A percentile compares a stretch with the other conserved stretches of the same genome.
Conservation (phyloP, 2,113 vertebrate species). For the Clupea harengus region DNA sequence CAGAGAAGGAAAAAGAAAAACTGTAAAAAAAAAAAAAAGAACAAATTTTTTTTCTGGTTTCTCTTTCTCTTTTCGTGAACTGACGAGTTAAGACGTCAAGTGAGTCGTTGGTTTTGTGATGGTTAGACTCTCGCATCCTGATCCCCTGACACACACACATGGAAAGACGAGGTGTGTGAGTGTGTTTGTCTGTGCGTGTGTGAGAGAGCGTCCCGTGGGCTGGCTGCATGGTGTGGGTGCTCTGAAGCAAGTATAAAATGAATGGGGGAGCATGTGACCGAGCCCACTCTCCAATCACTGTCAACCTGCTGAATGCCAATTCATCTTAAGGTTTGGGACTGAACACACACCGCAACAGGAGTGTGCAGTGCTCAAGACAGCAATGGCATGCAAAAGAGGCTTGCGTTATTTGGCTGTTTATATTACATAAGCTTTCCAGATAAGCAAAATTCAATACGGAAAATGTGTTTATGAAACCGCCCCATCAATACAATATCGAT, state of each 20-base stretch:
- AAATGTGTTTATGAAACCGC: background rate
- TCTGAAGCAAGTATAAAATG: background rate
- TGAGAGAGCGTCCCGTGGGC: background rate
- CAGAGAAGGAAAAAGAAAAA: background rate
- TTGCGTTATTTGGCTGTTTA: background rate
- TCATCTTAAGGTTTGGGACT: background rate
- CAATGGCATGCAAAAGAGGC: background rate
- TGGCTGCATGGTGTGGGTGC: background rate
- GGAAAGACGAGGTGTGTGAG: background rate
- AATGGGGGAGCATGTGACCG: background rate
- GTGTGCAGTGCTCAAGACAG: background rate
- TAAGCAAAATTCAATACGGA: background rate
- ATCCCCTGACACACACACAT: background rate
- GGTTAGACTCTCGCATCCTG: background rate
- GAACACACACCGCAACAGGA: background rate
- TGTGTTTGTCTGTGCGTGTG: background rate
- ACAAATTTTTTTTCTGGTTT: background rate
- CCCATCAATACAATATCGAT: background rate
- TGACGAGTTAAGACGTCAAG: background rate
- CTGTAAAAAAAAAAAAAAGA: background rate
- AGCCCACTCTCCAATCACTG: slow-evolving; percentile 1
- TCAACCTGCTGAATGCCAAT: background rate
- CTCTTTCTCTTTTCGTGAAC: background rate
- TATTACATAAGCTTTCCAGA: background rate
- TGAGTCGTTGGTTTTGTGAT: background rate